A percentile compares a stretch with the other conserved stretches of the same genome.
Evolutionary conservation across 1,140 invertebrate genomes (phyloP).

Genomic region (Drosophila teissieri): DNA sequence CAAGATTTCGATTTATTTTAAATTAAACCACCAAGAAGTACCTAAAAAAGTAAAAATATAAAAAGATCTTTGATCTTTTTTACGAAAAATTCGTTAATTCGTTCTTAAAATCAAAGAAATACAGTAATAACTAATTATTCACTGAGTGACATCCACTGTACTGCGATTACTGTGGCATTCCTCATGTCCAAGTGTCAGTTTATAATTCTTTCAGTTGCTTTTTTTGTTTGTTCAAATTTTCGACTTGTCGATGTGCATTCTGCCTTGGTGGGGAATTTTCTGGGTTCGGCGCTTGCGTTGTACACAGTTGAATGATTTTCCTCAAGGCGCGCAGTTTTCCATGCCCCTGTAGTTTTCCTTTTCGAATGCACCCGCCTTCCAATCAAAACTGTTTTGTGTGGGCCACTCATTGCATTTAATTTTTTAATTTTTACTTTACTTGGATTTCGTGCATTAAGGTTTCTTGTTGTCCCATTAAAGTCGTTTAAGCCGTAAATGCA

Average conservation of each 20-base stretch:
- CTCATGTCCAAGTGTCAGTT: constrained; percentile 70
- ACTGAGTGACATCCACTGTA: constrained; percentile 31
- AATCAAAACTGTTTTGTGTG: constrained; percentile 59
- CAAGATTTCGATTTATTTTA: neutral
- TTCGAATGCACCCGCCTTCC: constrained; percentile 60
- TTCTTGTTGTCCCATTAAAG: constrained; percentile 9
- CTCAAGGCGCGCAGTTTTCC: constrained; percentile 74
- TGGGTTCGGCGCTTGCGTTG: constrained; percentile 61
- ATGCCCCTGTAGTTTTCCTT: constrained; percentile 50
- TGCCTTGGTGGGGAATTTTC: constrained; percentile 25
- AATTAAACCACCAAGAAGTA: neutral
- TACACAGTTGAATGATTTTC: constrained; percentile 79
- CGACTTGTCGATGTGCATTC: constrained; percentile 24
- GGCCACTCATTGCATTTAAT: constrained; percentile 75
- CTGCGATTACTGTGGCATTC: constrained; percentile 32
- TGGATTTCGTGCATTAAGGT: constrained; percentile 7
- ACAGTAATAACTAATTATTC: no score
- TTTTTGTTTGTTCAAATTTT: constrained; percentile 33
- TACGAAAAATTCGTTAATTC: no score
- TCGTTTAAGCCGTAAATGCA: neutral
- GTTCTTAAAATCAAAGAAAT: no score
- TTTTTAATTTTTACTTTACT: constrained; percentile 42
- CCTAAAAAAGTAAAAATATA: no score
- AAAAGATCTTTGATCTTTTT: no score
- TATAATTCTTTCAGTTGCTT: constrained; percentile 52